Evolutionary conservation across 2,888 invertebrate species (phyloP).

Genomic region (Dimorphilus gyrociliatus): DNA sequence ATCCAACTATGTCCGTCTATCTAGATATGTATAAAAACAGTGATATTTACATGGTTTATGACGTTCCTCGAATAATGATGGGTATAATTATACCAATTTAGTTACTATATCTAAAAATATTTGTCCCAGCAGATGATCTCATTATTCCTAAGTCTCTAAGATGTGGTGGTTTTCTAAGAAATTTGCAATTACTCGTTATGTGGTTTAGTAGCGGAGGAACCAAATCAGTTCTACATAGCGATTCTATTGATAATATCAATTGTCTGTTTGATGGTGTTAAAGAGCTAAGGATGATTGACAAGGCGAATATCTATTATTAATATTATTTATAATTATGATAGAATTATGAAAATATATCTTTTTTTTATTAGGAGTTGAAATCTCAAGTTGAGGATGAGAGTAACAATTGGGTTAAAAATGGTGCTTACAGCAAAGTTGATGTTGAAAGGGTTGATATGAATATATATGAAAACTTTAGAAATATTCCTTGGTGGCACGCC

Average conservation of each 20-base stretch:
- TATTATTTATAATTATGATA: conserved; percentile 2
- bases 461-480: conserved; percentile 14
- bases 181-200: conserved; percentile 18
- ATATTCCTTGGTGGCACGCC: conserved; percentile 18
- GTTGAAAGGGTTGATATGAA: conserved; percentile 21
- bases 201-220: conserved; percentile 27
- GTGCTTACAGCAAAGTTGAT: conserved; percentile 20
- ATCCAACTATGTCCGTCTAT: conserved; percentile 15
- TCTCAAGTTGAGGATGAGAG: no score
- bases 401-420: conserved; percentile 14
- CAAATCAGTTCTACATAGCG: conserved; percentile 24
- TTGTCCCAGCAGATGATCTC: conserved; percentile 22
- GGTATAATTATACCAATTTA: conserved; percentile 11
- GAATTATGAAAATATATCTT: not conserved
- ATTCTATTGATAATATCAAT: conserved; percentile 24
- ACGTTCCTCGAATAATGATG: conserved; percentile 15
- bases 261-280: conserved; percentile 26
- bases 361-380: not conserved
- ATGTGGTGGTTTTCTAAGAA: conserved; percentile 23
- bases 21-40: conserved; percentile 14
- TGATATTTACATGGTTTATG: conserved; percentile 23
- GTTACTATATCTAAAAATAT: no score
- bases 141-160: conserved; percentile 17
- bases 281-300: conserved; percentile 20
- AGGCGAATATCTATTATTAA: conserved; percentile 12